Conservation (phyloP, 2,888 invertebrate species). For the Nymphalis polychloros region DNA sequence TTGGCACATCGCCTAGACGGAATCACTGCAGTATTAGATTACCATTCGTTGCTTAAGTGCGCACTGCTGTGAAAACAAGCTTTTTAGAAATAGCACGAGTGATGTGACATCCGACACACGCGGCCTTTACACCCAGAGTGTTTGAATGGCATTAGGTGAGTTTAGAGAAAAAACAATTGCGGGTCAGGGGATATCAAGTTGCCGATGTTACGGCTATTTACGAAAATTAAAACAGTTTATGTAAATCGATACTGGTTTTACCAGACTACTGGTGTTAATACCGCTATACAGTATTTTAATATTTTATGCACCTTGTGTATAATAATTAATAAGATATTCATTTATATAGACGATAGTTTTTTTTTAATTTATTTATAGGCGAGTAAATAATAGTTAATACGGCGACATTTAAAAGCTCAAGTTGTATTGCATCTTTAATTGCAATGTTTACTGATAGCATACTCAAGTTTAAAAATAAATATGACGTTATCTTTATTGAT, state of each 20-base stretch:
- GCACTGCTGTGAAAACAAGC: slow-evolving; percentile 76
- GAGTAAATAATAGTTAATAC: too few relatives aligned
- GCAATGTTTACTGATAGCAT: too few relatives aligned
- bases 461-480: too few relatives aligned
- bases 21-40: slow-evolving; percentile 65
- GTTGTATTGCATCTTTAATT: too few relatives aligned
- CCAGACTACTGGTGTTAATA: background rate
- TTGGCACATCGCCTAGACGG: slow-evolving; percentile 70
- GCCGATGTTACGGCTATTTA: slow-evolving; percentile 32
- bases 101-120: slow-evolving; percentile 61
- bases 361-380: too few relatives aligned
- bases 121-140: slow-evolving; percentile 75
- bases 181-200: slow-evolving; percentile 49
- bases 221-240: background rate
- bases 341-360: too few relatives aligned
- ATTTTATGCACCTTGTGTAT: background rate
- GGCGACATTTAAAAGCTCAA: too few relatives aligned
- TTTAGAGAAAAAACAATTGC: slow-evolving; percentile 70
- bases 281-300: background rate
- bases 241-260: slow-evolving; percentile 9
- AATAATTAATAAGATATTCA: background rate
- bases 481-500: too few relatives aligned
- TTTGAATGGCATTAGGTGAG: slow-evolving; percentile 76
- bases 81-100: slow-evolving; percentile 77
- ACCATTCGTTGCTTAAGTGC: slow-evolving; percentile 74